These are phyloP conservation scores for Otolemur garnettii DNA, from an alignment of 2,113 vertebrate genomes.

Conservation along the genomic window DNA sequence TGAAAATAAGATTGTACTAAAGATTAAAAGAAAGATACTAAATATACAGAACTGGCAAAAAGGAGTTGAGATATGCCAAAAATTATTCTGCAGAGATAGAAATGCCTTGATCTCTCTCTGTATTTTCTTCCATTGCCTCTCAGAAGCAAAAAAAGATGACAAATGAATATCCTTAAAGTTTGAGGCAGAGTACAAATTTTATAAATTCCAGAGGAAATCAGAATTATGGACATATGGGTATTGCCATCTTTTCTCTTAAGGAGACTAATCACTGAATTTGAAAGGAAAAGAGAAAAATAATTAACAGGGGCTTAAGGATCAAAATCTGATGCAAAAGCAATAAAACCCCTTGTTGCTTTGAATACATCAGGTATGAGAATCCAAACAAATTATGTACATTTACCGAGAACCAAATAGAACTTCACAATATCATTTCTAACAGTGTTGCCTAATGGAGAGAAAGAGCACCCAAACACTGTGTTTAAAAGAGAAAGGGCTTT, in stretches of 20 bases:
- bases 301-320: background rate
- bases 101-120: background rate
- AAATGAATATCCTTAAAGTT: background rate
- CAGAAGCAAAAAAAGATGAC: constrained; percentile 1
- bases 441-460: no score
- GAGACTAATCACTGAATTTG: background rate
- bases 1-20: background rate
- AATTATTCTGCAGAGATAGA: background rate
- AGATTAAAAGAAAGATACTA: background rate
- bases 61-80: background rate
- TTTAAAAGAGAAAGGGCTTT: no score
- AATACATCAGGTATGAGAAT: background rate
- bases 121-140: background rate
- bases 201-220: background rate
- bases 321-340: background rate
- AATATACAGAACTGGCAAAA: background rate
- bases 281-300: background rate
- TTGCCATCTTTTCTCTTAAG: background rate
- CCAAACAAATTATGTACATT: background rate
- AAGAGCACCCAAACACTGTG: no score
- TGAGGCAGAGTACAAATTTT: background rate
- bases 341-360: background rate
- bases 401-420: no score
- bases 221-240: background rate
- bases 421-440: no score